These are phyloP conservation scores for Danio tinwini DNA, from an alignment of 2,797 vertebrate genomes.

Conservation along the genomic window DNA sequence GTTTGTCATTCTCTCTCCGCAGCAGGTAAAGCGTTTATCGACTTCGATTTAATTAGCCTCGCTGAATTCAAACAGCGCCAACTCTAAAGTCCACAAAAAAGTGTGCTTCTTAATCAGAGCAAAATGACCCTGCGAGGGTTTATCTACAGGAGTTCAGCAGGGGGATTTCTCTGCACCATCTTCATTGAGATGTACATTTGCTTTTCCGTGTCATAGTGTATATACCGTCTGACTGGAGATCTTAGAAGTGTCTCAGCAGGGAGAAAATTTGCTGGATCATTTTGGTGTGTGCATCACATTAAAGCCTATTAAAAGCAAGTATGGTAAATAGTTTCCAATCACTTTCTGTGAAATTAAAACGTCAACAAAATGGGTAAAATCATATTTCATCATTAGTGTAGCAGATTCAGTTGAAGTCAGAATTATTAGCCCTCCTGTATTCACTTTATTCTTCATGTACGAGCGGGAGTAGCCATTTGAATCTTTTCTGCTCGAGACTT, in stretches of 20 bases:
- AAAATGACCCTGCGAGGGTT: constrained; percentile 44
- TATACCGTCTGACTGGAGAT: not conserved
- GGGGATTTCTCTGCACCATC: constrained; percentile 18
- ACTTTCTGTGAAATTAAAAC: no score
- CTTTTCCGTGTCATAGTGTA: not conserved
- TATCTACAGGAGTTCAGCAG: constrained; percentile 18
- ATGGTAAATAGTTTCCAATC: no score
- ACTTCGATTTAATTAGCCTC: constrained; percentile 72
- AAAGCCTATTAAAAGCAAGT: no score
- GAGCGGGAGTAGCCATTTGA: no score
- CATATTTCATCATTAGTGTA: no score
- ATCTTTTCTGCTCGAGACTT: no score
- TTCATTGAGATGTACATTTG: constrained; percentile 35
- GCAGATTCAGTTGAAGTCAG: no score
- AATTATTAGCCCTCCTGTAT: no score
- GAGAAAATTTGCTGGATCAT: not conserved
- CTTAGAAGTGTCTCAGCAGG: not conserved
- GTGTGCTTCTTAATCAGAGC: constrained; percentile 44
- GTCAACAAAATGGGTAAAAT: no score
- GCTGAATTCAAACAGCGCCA: constrained; percentile 65
- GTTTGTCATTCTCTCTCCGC: constrained; percentile 56
- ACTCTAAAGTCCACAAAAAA: constrained; percentile 40
- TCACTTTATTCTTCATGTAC: no score
- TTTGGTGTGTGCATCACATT: no score
- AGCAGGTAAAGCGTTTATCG: constrained; percentile 68